These are phyloP conservation scores for Aplidium turbinatum DNA, from an alignment of 23 tunicate species.

Conservation along the genomic window DNA sequence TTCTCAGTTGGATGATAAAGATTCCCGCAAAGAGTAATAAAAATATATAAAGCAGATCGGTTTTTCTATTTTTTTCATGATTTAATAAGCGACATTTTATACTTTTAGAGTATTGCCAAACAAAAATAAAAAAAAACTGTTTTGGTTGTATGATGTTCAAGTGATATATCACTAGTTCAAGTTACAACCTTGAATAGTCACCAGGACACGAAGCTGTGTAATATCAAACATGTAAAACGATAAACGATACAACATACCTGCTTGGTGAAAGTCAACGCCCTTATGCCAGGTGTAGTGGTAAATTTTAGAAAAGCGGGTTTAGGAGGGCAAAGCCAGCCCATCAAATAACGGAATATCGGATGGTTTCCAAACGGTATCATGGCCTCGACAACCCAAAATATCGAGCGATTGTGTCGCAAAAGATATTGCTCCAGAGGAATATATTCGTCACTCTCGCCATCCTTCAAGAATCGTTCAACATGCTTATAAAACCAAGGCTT, in stretches of 20 bases:
- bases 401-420: slow-evolving; percentile 72
- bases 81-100: no score
- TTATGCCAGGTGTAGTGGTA: slow-evolving; percentile 79
- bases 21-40: no score
- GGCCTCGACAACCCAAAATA: slow-evolving; percentile 80
- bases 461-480: slow-evolving; percentile 48
- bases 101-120: not conserved
- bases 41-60: no score
- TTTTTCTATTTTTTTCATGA: no score
- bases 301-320: slow-evolving; percentile 84
- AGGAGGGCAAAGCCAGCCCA: slow-evolving; percentile 88
- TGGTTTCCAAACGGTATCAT: slow-evolving; percentile 90
- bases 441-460: slow-evolving; percentile 53
- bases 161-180: not conserved
- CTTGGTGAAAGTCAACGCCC: slow-evolving; percentile 82
- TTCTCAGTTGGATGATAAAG: no score
- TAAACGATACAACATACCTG: slow-evolving; percentile 36
- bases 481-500: slow-evolving; percentile 91
- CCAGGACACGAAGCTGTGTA: no score
- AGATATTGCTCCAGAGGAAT: slow-evolving; percentile 73
- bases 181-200: slow-evolving; percentile 2
- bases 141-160: not conserved
- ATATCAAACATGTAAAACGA: not conserved
- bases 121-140: not conserved
- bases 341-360: slow-evolving; percentile 54